phyloP scores from a whole-genome alignment of 2,113 vertebrate species.

The Dunckerocampus dactyliophorus region DNA sequence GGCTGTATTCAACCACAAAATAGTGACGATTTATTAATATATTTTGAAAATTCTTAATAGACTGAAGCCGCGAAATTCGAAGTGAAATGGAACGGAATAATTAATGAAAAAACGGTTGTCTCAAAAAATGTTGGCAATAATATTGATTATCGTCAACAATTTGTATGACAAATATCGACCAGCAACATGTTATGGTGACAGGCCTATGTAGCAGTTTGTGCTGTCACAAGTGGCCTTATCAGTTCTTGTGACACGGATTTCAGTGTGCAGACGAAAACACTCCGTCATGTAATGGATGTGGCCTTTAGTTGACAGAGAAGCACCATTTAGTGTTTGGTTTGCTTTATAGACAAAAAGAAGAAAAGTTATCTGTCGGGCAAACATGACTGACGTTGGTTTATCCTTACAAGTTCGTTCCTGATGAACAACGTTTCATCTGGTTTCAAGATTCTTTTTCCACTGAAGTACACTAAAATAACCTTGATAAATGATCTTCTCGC shows the following conservation, averaged over 20 bases:
- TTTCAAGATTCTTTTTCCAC: too few relatives aligned
- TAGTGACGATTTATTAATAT: too few relatives aligned
- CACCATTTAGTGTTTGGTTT: background rate
- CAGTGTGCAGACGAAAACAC: background rate
- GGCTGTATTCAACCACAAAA: too few relatives aligned
- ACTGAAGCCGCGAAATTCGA: too few relatives aligned
- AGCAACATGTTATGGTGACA: conserved; percentile 35
- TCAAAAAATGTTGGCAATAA: too few relatives aligned
- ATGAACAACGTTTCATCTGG: background rate
- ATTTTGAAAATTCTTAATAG: too few relatives aligned
- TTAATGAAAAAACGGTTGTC: too few relatives aligned
- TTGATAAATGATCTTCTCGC: too few relatives aligned
- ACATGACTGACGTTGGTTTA: too few relatives aligned
- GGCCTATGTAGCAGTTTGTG: conserved; percentile 35
- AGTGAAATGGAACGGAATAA: too few relatives aligned
- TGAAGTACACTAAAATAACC: too few relatives aligned
- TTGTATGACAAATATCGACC: too few relatives aligned
- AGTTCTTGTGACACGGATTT: background rate
- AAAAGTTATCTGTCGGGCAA: background rate
- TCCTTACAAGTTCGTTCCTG: background rate
- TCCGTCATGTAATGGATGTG: background rate
- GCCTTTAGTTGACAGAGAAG: background rate
- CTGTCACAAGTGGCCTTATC: background rate
- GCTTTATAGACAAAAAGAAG: background rate
- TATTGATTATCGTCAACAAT: conserved; percentile 23